phyloP scores from a whole-genome alignment of 2,888 invertebrate genomes.

The Diabrotica balteata region DNA sequence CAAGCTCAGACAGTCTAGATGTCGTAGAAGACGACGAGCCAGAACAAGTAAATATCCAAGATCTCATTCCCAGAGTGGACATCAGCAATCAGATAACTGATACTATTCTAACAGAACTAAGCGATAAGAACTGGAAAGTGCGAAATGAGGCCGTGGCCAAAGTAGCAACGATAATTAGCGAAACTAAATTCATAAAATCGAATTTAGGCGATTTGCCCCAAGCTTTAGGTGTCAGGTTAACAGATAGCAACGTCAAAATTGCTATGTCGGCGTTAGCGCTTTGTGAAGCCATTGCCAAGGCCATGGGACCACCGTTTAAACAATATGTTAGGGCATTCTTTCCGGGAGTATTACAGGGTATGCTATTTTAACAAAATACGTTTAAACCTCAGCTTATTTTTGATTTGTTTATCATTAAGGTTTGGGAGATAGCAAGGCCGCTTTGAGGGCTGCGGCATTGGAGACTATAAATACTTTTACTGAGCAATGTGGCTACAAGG shows the following conservation, averaged over 20 bases:
- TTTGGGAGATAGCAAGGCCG: constrained; percentile 76
- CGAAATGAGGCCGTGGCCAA: constrained; percentile 79
- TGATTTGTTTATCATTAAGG: constrained; percentile 54
- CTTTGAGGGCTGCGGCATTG: constrained; percentile 81
- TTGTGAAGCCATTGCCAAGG: constrained; percentile 80
- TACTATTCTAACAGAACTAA: constrained; percentile 77
- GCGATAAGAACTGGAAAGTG: constrained; percentile 94
- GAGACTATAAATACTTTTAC: constrained; percentile 88
- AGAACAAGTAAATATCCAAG: constrained; percentile 66
- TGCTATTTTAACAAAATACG: background rate
- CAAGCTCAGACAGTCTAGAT: constrained; percentile 65
- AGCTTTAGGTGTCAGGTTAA: constrained; percentile 76
- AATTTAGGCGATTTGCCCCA: constrained; percentile 85
- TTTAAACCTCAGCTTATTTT: background rate
- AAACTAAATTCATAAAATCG: constrained; percentile 82
- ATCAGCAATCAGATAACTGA: constrained; percentile 86
- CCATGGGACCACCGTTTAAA: constrained; percentile 84
- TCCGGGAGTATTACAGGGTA: constrained; percentile 87
- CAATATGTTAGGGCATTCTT: constrained; percentile 81
- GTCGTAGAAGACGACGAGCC: constrained; percentile 58
- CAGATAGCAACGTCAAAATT: constrained; percentile 92
- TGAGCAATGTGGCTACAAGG: constrained; percentile 80
- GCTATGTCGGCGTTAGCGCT: constrained; percentile 84
- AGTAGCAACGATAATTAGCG: constrained; percentile 73
- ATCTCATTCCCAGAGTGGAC: constrained; percentile 79